These are phyloP conservation scores for Atta colombica DNA, from an alignment of 1,140 invertebrate genomes.

Conservation along the genomic window DNA sequence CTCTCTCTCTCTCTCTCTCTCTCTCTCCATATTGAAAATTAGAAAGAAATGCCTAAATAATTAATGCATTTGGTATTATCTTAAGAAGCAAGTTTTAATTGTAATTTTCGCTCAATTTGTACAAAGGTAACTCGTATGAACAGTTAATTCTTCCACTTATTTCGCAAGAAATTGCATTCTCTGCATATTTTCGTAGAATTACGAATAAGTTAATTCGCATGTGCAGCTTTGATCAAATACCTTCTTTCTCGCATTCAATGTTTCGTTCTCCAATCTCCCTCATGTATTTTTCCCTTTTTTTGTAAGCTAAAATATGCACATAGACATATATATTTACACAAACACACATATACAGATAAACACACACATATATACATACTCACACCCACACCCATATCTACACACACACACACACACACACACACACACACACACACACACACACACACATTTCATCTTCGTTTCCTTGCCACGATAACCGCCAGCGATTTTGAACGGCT, in stretches of 20 bases:
- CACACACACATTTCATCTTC: neutral
- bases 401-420: neutral
- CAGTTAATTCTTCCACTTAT: neutral
- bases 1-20: neutral
- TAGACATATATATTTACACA: neutral
- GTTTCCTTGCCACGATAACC: conserved; percentile 71
- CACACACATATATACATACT: too few relatives aligned
- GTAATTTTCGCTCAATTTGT: neutral
- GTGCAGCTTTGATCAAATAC: conserved; percentile 27
- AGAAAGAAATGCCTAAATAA: neutral
- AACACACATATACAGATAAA: neutral
- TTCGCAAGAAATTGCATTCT: conserved; percentile 9
- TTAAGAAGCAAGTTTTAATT: neutral
- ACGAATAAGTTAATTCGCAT: conserved; percentile 23
- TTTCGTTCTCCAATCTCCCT: conserved; percentile 33
- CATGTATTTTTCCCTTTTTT: conserved; percentile 28
- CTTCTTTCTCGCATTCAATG: conserved; percentile 12
- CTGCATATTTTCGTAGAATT: conserved; percentile 21
- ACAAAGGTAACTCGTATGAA: neutral
- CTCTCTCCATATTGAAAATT: neutral
- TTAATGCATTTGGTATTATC: neutral
- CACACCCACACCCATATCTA: neutral
- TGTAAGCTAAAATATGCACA: conserved; percentile 23
- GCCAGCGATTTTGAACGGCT: conserved; percentile 77
- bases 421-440: too few relatives aligned